Conservation (phyloP, 2,113 vertebrate species). For the Gymnogyps californianus region DNA sequence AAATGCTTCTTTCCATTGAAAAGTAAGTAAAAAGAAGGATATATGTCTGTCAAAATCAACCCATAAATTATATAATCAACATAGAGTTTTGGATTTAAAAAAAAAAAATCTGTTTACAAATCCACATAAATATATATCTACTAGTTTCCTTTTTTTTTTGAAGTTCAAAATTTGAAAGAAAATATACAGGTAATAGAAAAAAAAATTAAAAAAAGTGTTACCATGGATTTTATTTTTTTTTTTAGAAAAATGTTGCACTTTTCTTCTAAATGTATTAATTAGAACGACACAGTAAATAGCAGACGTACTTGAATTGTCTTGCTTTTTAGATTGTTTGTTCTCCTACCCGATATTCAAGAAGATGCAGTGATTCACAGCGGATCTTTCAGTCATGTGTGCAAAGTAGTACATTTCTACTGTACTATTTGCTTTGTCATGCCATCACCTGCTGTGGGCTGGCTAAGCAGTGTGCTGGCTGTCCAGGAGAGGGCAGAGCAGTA, state of each 20-base stretch:
- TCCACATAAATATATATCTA: not conserved
- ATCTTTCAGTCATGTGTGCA: not conserved
- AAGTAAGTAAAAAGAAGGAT: not conserved
- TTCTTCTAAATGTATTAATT: not conserved
- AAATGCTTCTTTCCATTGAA: not conserved
- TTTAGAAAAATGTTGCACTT: not conserved
- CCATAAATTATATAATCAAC: not conserved
- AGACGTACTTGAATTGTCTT: not conserved
- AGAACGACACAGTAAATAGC: not conserved
- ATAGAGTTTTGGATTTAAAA: not conserved
- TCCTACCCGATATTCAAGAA: no score
- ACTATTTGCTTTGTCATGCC: no score
- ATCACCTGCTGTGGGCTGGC: accelerated
- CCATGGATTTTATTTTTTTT: no score
- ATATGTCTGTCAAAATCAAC: not conserved
- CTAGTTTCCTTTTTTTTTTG: not conserved
- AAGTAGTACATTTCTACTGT: accelerated
- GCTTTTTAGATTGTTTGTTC: not conserved
- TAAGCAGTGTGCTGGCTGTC: not conserved
- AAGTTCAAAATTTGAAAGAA: not conserved
- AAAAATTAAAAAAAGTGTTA: not conserved
- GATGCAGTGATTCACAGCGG: accelerated
- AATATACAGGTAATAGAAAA: not conserved
- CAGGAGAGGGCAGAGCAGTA: slow-evolving; percentile 62
- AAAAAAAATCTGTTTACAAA: not conserved